Evolutionary conservation across 2,797 vertebrate species (phyloP), one percentile per base, ranked within the genome.

Genomic region (Silurus aristotelis): DNA sequence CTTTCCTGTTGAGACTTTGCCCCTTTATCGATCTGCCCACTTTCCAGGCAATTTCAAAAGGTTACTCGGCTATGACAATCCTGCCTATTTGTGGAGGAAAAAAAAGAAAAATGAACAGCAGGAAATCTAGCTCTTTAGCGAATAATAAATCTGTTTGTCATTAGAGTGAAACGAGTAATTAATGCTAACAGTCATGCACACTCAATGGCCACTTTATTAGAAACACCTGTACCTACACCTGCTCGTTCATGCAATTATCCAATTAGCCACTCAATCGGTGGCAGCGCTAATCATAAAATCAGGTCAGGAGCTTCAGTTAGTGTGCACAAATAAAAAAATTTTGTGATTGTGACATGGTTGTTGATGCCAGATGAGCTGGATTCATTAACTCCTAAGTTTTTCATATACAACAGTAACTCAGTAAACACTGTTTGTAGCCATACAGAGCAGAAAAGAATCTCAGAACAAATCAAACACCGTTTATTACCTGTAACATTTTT

Each of bases 41-140:
- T 82, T 89, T 84, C 43, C 60, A 72, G 84, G 72, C 77, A 82
- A 86, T 91, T 90, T 90, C 64, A 88, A 92, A 92, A 92, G 90
- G 89, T 92, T 89, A 89, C 60, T 87, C 84, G 86, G 77, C 84
- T 83, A 88, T 91, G 88, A 89, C 82, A 89, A 87, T 88, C 48
- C 63, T 66, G 68, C 80, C 85, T 67, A 70, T 19, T 77, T 68
- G 46, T 4, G 19, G n/a, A 48, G 48, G 61, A 82, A 43, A 22
- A 79, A 75, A n/a, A 66, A 70, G 48, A 38, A 84, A 89, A 84
- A 64, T 77, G 20, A 52, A 71, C 52, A 10, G 55, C 68, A 52
- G 83, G 71, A 83, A 64, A 10, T n/a, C 20, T 6, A 63, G 6
- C 38, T 83, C 27, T 63, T 85, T 70, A 85, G 61, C 6, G 13